Evolutionary conservation across 2,888 invertebrate genomes (phyloP), one percentile per base, ranked within the genome.

Genomic region (Laothoe populi): DNA sequence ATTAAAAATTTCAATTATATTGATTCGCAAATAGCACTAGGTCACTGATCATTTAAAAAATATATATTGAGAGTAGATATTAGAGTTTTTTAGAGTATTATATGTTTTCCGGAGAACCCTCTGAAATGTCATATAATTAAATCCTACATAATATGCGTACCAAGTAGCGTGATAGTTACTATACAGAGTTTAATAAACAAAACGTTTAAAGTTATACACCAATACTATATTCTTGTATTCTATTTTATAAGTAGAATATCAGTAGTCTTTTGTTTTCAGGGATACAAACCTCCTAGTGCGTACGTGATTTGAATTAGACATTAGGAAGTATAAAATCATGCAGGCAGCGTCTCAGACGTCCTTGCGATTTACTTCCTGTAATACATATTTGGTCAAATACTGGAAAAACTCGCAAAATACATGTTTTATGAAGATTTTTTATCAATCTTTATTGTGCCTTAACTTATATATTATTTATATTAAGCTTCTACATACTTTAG

Each of bases 291-390:
- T 68, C 65, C 42, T 67, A 31, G 53, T 61, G 46, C 59, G 61
- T 70, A 79, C 80, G 78, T 79, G 81, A 67, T 69, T 63, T 48
- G 77, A 79, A 76, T 80, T 59, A 66, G 66, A 68, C 46, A 69
- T 77, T 70, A 69, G 65, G 66, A 72, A 71, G 62, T 72, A 70
- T 75, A 72, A 73, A 71, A 70, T 73, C 71, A 81, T 74, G 73
- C 78, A 67, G 64, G 66, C 68, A 67, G 71, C 74, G 75, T 77
- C 74, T 71, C 74, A 79, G 77, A 77, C 75, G 80, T 76, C 82
- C 81, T 81, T 82, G 80, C 61, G 62, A 64, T 64, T 67, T 66
- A 62, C 68, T 79, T 79, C 77, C 78, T 77, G 70, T 71, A 67
- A 71, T 69, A 70, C 70, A 69, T 63, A 70, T 73, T 73, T 77